A percentile compares a stretch with the other conserved stretches of the same genome.
Evolutionary conservation across 2,113 vertebrate species (phyloP).

Genomic region (Gymnorhina tibicen): DNA sequence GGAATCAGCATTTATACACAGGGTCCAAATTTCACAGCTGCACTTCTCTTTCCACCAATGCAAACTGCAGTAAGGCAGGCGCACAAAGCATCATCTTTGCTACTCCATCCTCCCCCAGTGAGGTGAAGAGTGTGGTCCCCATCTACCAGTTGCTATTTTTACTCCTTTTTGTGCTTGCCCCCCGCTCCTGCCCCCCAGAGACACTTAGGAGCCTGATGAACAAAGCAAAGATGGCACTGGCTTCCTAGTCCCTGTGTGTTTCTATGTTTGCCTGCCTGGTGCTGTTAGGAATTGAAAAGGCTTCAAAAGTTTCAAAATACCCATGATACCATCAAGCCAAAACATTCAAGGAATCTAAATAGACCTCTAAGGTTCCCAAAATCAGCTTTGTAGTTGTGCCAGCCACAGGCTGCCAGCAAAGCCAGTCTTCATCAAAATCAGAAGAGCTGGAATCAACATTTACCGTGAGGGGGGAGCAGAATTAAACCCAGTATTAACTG

Average conservation of each 20-base stretch:
- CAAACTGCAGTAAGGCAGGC: neutral
- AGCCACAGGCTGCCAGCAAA: constrained; percentile 49
- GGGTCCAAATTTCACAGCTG: neutral
- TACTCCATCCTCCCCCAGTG: neutral
- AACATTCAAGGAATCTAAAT: constrained; percentile 51
- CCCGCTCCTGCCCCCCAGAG: neutral
- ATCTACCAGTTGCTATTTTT: neutral
- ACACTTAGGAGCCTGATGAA: neutral
- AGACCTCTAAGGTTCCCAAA: constrained; percentile 41
- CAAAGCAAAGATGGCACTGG: neutral
- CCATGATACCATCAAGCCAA: constrained; percentile 25
- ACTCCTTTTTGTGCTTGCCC: neutral
- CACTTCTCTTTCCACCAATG: neutral
- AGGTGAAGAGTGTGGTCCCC: neutral
- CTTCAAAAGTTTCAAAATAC: constrained; percentile 51
- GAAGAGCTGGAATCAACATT: constrained; percentile 24
- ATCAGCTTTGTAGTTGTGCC: constrained; percentile 56
- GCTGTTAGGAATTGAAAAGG: constrained; percentile 9
- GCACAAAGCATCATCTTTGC: neutral
- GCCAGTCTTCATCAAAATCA: constrained; percentile 54
- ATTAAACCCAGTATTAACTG: constrained; percentile 33
- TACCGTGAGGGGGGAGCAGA: neutral
- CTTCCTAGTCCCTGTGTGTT: neutral
- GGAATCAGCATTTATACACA: neutral
- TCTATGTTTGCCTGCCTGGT: neutral